Percentiles rank a stretch among this genome's conserved stretches.
Conservation (phyloP, 1,140 invertebrate species). For the Trigoniulus corallinus region DNA sequence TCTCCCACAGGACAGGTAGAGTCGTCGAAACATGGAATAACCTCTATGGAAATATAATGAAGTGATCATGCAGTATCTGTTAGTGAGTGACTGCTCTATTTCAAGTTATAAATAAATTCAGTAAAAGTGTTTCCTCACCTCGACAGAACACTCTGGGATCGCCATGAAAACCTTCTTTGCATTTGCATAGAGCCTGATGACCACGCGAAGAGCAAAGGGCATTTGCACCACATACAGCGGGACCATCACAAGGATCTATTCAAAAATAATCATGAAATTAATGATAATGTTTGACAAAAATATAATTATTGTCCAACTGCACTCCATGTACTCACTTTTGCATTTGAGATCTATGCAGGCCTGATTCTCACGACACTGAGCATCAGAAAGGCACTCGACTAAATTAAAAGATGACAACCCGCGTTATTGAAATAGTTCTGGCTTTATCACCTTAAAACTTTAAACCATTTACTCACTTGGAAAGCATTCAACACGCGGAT, state of each 20-base stretch:
- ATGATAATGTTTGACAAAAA: neutral
- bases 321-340: slow-evolving; percentile 35
- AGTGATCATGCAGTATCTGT: neutral
- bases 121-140: slow-evolving; percentile 36
- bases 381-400: slow-evolving; percentile 10
- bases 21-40: slow-evolving; percentile 3
- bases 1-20: slow-evolving; percentile 2
- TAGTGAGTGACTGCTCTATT: too few species aligned
- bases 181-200: slow-evolving; percentile 50
- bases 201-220: slow-evolving; percentile 33
- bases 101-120: neutral
- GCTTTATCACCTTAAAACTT: neutral
- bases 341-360: slow-evolving; percentile 43
- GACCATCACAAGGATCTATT: slow-evolving; percentile 55
- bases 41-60: neutral
- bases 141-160: slow-evolving; percentile 45
- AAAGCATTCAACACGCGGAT: slow-evolving; percentile 16
- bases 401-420: neutral
- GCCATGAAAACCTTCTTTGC: slow-evolving; percentile 58
- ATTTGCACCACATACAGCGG: slow-evolving; percentile 24
- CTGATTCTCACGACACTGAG: slow-evolving; percentile 5
- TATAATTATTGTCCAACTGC: neutral
- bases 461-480: slow-evolving; percentile 6
- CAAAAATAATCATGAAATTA: slow-evolving; percentile 14
- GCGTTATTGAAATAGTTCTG: neutral